A percentile compares a stretch with the other conserved stretches of the same genome.
Conservation (phyloP, 2,113 vertebrate species). For the Erythrolamprus reginae region DNA sequence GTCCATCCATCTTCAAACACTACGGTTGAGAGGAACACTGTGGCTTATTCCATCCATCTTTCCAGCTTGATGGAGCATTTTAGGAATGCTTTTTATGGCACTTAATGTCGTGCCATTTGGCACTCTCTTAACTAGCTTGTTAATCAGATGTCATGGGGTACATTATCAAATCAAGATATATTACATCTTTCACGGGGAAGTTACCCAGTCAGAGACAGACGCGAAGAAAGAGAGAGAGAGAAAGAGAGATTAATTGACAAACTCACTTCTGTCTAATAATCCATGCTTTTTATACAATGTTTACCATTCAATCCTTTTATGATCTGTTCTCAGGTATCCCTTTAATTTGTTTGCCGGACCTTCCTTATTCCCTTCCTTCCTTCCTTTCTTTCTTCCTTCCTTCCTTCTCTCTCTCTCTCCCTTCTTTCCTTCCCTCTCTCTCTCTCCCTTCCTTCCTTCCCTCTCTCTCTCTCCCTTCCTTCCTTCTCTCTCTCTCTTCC, state of each 20-base stretch:
- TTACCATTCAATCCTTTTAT: background rate
- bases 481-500: background rate
- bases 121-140: background rate
- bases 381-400: background rate
- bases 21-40: too few species aligned
- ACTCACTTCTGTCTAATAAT: background rate
- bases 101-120: background rate
- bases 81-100: background rate
- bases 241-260: background rate
- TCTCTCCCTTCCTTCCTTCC: accelerated
- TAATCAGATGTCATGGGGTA: background rate
- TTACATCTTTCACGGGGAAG: background rate
- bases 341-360: background rate
- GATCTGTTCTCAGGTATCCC: background rate
- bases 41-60: background rate
- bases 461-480: background rate
- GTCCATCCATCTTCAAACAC: too few species aligned
- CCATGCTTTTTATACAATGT: background rate
- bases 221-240: too few species aligned
- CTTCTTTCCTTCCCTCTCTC: too few species aligned
- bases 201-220: too few species aligned
- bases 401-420: background rate
- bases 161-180: background rate
- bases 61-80: background rate
- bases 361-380: background rate